A percentile compares a stretch with the other conserved stretches of the same genome.
Evolutionary conservation across 2,113 vertebrate genomes (phyloP).

Genomic region (Athene cunicularia): DNA sequence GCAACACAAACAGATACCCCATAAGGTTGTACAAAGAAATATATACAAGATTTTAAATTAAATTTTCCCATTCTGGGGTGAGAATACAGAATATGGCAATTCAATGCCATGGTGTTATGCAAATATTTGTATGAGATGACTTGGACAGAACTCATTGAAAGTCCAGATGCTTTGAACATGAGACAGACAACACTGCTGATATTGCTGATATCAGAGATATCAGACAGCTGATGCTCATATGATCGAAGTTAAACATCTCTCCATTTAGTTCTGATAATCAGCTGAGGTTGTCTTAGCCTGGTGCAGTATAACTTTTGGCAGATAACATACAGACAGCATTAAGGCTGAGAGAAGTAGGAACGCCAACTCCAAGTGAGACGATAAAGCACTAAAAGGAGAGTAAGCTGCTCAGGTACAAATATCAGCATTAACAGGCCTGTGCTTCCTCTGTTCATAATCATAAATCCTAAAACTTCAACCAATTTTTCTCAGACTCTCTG

Average conservation of each 20-base stretch:
- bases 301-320: neutral
- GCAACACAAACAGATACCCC: neutral
- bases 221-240: neutral
- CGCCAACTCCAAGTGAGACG: neutral
- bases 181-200: slow-evolving; percentile 35
- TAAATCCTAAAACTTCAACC: neutral
- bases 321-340: neutral
- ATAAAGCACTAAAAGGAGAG: neutral
- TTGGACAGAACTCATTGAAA: slow-evolving; percentile 19
- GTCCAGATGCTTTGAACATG: neutral
- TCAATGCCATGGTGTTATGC: neutral
- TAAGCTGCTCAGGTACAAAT: neutral
- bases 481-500: neutral
- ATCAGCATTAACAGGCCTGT: neutral
- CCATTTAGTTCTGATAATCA: neutral
- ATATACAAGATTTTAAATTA: neutral
- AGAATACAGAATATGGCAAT: neutral
- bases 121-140: neutral
- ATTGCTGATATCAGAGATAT: slow-evolving; percentile 32
- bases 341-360: neutral
- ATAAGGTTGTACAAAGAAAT: neutral
- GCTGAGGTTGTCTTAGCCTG: neutral
- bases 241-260: neutral
- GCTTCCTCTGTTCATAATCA: neutral
- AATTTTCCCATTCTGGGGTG: neutral